Conservation (phyloP, 1,140 invertebrate species). For the Lepidurus arcticus region DNA sequence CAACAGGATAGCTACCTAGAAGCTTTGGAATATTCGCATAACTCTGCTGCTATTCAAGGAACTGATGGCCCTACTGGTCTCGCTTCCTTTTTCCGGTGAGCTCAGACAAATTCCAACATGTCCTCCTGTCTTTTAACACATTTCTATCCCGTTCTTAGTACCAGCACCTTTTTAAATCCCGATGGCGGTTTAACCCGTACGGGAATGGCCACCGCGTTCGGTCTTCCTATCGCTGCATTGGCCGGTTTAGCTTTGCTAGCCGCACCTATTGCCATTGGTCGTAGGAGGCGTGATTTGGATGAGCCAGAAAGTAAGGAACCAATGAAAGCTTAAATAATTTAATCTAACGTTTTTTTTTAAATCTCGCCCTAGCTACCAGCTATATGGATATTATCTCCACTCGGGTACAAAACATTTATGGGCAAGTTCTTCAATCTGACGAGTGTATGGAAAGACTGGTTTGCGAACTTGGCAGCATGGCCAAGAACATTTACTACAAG, state of each 20-base stretch:
- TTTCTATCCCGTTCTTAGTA: neutral
- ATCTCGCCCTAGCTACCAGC: neutral
- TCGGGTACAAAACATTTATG: constrained; percentile 31
- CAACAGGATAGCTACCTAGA: constrained; percentile 35
- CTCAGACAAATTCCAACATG: too few species aligned
- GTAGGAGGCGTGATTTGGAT: constrained; percentile 33
- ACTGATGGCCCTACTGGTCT: constrained; percentile 29
- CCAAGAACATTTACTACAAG: constrained; percentile 35
- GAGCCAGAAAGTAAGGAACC: constrained; percentile 23
- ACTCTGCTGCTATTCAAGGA: constrained; percentile 34
- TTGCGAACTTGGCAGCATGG: constrained; percentile 33
- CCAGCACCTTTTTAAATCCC: constrained; percentile 25
- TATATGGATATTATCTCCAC: constrained; percentile 32
- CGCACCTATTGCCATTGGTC: constrained; percentile 29
- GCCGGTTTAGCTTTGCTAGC: constrained; percentile 29
- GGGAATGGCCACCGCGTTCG: constrained; percentile 32
- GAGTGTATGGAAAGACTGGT: constrained; percentile 35
- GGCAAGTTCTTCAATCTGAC: constrained; percentile 32
- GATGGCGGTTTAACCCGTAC: constrained; percentile 30
- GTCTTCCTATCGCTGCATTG: constrained; percentile 27
- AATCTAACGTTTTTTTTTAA: neutral
- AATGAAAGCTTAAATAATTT: neutral
- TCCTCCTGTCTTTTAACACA: too few species aligned
- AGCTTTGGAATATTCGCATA: constrained; percentile 36
- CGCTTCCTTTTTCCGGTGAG: constrained; percentile 34